Conservation (phyloP, 2,888 invertebrate genomes). For the Drosophila putrida region DNA sequence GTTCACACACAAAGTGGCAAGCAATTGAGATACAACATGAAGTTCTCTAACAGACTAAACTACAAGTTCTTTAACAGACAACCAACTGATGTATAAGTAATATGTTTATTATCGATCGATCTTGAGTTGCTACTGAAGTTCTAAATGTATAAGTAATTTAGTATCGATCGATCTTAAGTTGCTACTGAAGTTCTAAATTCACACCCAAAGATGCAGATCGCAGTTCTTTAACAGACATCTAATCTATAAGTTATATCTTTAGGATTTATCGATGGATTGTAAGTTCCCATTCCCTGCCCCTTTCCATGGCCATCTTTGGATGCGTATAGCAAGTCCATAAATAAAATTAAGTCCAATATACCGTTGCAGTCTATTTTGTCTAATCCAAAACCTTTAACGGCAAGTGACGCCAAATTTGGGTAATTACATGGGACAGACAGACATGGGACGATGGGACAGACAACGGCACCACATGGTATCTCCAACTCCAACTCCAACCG, state of each 20-base stretch:
- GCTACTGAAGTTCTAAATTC: conserved; percentile 78
- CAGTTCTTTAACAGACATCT: background rate
- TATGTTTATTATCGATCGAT: conserved; percentile 3
- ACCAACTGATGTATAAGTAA: background rate
- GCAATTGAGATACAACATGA: conserved; percentile 51
- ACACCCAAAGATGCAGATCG: conserved; percentile 42
- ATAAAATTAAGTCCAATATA: conserved; percentile 59
- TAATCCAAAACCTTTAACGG: conserved; percentile 66
- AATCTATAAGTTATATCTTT: background rate
- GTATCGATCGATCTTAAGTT: background rate
- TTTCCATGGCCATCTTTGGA: conserved; percentile 36
- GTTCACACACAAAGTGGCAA: conserved; percentile 44
- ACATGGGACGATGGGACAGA: conserved; percentile 11
- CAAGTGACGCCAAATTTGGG: conserved; percentile 78
- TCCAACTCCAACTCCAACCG: conserved; percentile 18
- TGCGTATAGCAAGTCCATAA: conserved; percentile 53
- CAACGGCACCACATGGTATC: conserved; percentile 61
- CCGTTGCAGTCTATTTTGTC: conserved; percentile 57
- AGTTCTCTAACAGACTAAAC: background rate
- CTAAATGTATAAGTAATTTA: conserved; percentile 54
- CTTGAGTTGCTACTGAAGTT: conserved; percentile 68
- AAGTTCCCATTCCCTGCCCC: background rate
- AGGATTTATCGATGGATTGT: background rate
- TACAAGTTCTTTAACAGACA: background rate
- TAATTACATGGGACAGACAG: conserved; percentile 64